Evolutionary conservation across 1,140 invertebrate species (phyloP).

Genomic region (Lineus longissimus): DNA sequence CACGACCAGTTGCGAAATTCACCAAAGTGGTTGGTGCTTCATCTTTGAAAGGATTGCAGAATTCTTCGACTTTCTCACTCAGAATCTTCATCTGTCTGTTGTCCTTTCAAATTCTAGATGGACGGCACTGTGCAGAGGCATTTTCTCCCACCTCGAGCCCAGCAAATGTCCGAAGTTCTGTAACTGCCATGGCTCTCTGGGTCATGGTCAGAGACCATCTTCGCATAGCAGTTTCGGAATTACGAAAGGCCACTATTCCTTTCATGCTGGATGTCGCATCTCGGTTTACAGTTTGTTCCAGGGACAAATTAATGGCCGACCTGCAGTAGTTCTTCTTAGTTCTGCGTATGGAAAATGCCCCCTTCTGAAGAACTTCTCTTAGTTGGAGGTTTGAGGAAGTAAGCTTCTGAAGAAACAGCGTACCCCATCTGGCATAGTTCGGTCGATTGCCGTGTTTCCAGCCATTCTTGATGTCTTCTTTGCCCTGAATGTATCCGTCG

Average conservation of each 20-base stretch:
- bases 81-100: constrained; percentile 2
- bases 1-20: background rate
- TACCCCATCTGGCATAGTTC: background rate
- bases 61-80: background rate
- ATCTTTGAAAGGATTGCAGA: background rate
- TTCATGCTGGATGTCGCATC: background rate
- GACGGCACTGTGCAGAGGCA: background rate
- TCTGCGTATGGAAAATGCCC: background rate
- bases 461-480: too few relatives aligned
- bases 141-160: background rate
- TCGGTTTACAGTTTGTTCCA: background rate
- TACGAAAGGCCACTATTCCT: background rate
- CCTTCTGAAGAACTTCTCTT: background rate
- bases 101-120: background rate
- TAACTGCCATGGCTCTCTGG: background rate
- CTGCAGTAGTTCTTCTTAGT: background rate
- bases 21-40: background rate
- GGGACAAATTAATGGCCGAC: background rate
- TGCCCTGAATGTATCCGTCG: too few relatives aligned
- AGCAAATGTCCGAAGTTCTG: background rate
- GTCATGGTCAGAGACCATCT: constrained; percentile 1
- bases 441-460: background rate
- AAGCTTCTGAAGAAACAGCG: background rate
- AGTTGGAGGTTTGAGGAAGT: background rate
- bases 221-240: background rate